A percentile compares a stretch with the other conserved stretches of the same genome.
Conservation (phyloP, 2,113 vertebrate genomes). For the Dipodomys spectabilis region DNA sequence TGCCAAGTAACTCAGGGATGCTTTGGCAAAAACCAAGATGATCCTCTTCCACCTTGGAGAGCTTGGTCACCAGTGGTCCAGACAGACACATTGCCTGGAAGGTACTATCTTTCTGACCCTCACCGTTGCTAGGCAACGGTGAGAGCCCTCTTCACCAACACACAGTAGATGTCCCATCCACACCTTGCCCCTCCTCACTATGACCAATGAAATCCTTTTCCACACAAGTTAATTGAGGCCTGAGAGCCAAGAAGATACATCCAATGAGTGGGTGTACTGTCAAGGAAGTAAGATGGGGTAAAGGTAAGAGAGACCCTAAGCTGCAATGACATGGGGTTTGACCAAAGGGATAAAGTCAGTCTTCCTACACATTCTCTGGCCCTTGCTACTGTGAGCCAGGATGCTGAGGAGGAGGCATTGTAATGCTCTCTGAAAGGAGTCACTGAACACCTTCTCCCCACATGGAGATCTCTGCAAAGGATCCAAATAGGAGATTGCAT, state of each 20-base stretch:
- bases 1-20: constrained; percentile 37
- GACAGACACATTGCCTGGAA: not conserved
- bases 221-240: not conserved
- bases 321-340: not conserved
- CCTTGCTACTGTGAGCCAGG: not conserved
- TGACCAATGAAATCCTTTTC: not conserved
- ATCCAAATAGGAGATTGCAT: not conserved
- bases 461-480: not conserved
- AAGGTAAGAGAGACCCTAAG: not conserved
- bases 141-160: not conserved
- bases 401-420: not conserved
- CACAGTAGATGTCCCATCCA: not conserved
- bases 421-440: not conserved
- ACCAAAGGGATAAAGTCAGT: not conserved
- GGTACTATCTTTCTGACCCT: not conserved
- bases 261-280: not conserved
- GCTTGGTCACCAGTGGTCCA: not conserved
- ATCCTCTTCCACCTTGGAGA: not conserved
- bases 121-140: no score
- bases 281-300: not conserved
- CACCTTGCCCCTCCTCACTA: not conserved
- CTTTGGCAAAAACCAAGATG: not conserved
- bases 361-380: not conserved
- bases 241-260: not conserved
- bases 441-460: not conserved